Base-by-base conservation (phyloP, 2,888 invertebrate genomes). In the Nomada ferruginata region DNA sequence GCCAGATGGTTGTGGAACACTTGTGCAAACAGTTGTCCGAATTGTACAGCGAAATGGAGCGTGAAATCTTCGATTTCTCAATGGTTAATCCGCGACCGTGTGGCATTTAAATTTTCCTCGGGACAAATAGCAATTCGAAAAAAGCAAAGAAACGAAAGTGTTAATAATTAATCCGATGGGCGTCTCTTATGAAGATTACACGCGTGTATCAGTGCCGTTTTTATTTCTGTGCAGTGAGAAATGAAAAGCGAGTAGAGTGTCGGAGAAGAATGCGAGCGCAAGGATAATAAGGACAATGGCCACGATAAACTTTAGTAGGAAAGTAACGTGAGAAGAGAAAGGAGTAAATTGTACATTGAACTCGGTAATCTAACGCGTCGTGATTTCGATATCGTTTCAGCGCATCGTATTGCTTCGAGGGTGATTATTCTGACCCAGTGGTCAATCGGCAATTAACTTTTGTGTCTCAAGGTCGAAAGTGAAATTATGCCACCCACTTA, bases 271-370 rank as follows among this genome's bases (percentile, higher is more conserved):
- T 20, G 36, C 66, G 36, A 66, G 15, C 52, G 36, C 9, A 18
- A 20, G 36, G 53, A 55, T 68, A 68, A 44, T 42, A 64, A n/a
- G 52, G 29, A 60, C 59, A 70, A 50, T 70, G 60, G 70, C 20
- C 29, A 50, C 50, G 47, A 29, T 50, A 60, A 50, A 20, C 66
- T 36, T 69, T 63, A 65, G 2, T 50, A 55, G 57, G 42, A 82
- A 71, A 77, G 52, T 60, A 47, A 23, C 68, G 52, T 47, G 63
- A 55, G 57, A 20, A 69, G 74, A 18, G 61, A 63, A 64, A 53
- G 73, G 55, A 61, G 60, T 68, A 55, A 78, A 68, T 50, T 29
- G 55, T 55, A 11, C 55, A 29, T 68, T 63, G 64, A 78, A 57
- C 55, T 42, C 18, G 29, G 11, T 47, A 26, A 72, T 65, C 65